Evolutionary conservation across 2,888 invertebrate species (phyloP).

Genomic region (Hypolimnas misippus): DNA sequence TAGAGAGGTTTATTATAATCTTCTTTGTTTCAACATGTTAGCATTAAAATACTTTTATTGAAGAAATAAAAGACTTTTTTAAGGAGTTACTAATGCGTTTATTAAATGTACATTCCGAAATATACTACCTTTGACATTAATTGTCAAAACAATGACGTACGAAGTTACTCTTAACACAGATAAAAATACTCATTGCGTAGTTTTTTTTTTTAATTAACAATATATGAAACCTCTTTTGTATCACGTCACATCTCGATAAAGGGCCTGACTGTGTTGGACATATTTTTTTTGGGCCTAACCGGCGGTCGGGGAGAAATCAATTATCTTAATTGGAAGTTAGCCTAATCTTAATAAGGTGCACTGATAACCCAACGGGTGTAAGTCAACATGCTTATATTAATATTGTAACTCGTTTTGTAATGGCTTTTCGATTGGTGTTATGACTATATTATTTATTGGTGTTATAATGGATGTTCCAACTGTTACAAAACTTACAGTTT

Average conservation of each 20-base stretch:
- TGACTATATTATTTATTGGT: constrained; percentile 17
- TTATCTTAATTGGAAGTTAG: constrained; percentile 78
- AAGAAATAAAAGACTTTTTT: constrained; percentile 5
- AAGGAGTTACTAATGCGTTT: not conserved
- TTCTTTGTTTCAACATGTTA: constrained; percentile 40
- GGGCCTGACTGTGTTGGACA: constrained; percentile 47
- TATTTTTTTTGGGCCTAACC: constrained; percentile 61
- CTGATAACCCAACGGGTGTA: constrained; percentile 58
- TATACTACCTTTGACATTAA: not conserved
- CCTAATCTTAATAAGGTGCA: constrained; percentile 73
- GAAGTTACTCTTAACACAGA: not conserved
- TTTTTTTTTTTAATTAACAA: not conserved
- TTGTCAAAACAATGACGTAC: constrained; percentile 1
- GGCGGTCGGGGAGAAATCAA: constrained; percentile 75
- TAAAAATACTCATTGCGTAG: not conserved
- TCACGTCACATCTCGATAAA: constrained; percentile 45
- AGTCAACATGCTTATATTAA: constrained; percentile 56
- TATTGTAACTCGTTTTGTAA: constrained; percentile 48
- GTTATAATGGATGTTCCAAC: constrained; percentile 17
- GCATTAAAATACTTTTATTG: constrained; percentile 33
- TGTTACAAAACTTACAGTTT: too few species aligned
- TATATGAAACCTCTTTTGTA: constrained; percentile 3
- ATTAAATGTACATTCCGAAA: not conserved
- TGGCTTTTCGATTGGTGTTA: too few species aligned
- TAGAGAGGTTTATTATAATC: constrained; percentile 45